Evolutionary conservation across 2,888 invertebrate genomes (phyloP).

Genomic region (Helobdella robusta): DNA sequence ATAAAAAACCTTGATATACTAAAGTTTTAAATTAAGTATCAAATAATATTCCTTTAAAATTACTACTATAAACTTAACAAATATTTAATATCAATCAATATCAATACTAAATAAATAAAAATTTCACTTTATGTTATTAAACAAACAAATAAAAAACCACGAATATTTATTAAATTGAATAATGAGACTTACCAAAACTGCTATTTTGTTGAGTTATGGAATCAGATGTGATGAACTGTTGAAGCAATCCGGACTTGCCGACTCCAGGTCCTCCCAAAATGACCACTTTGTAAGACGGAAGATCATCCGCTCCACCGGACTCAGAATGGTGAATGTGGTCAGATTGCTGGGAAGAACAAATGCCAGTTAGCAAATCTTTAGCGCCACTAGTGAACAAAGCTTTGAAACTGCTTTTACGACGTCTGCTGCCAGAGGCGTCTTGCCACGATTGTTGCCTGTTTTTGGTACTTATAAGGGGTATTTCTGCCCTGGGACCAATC

Average conservation of each 20-base stretch:
- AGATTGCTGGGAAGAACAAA: neutral
- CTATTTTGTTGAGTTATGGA: slow-evolving; percentile 34
- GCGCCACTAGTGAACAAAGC: neutral
- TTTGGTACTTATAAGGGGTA: neutral
- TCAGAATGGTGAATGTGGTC: too few relatives aligned
- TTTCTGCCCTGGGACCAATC: neutral
- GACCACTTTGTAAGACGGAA: slow-evolving; percentile 28
- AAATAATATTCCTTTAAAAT: too few relatives aligned
- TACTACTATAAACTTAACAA: too few relatives aligned
- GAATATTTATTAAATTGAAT: too few relatives aligned
- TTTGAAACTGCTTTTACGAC: neutral
- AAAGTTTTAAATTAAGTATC: too few relatives aligned
- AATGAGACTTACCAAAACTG: slow-evolving; percentile 34
- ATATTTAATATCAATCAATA: too few relatives aligned
- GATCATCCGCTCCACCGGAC: neutral
- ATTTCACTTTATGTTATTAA: too few relatives aligned
- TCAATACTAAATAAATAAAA: too few relatives aligned
- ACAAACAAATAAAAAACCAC: too few relatives aligned
- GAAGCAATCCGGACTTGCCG: slow-evolving; percentile 33
- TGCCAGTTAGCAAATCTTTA: neutral
- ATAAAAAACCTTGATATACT: too few relatives aligned
- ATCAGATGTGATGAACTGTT: slow-evolving; percentile 35
- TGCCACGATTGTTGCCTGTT: slow-evolving; percentile 6
- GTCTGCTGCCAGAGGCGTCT: slow-evolving; percentile 7
- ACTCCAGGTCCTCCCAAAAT: slow-evolving; percentile 34